A percentile compares a stretch with the other conserved stretches of the same genome.
phyloP scores from a whole-genome alignment of 1,140 invertebrate species.

The Ceratosolen fusciceps region DNA sequence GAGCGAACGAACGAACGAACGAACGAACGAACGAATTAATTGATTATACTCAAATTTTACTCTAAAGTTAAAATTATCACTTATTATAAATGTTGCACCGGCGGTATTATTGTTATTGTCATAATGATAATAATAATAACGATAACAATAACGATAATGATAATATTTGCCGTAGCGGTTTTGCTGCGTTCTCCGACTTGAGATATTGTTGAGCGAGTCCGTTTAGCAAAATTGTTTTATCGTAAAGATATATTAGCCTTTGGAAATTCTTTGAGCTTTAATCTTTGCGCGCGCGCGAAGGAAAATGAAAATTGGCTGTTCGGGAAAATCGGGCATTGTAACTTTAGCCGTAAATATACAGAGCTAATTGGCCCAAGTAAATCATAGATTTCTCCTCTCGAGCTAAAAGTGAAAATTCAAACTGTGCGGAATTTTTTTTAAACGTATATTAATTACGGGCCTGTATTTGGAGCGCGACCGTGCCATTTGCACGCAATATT shows the following conservation, averaged over 20 bases:
- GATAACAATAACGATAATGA: too few relatives aligned
- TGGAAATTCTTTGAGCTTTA: too few relatives aligned
- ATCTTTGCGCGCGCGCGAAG: neutral
- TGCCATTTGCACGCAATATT: neutral
- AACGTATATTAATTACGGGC: neutral
- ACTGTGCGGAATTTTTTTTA: neutral
- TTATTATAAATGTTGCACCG: too few relatives aligned
- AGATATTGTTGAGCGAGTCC: too few relatives aligned
- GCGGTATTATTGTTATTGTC: too few relatives aligned
- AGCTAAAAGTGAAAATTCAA: conserved; percentile 23
- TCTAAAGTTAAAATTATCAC: too few relatives aligned
- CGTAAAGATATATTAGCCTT: neutral
- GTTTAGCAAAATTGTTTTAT: neutral
- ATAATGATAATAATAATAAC: too few relatives aligned
- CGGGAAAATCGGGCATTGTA: conserved; percentile 23
- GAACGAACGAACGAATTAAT: too few relatives aligned
- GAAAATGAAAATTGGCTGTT: conserved; percentile 27
- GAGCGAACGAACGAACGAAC: too few relatives aligned
- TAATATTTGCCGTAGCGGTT: too few relatives aligned
- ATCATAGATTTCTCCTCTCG: conserved; percentile 29
- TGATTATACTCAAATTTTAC: too few relatives aligned
- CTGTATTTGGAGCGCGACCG: neutral
- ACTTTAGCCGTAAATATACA: conserved; percentile 19
- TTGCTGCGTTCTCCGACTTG: too few relatives aligned
- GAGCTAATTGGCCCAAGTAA: neutral